Evolutionary conservation across 2,113 vertebrate species (phyloP), one percentile per base, ranked within the genome.

Genomic region (Salminus brasiliensis): DNA sequence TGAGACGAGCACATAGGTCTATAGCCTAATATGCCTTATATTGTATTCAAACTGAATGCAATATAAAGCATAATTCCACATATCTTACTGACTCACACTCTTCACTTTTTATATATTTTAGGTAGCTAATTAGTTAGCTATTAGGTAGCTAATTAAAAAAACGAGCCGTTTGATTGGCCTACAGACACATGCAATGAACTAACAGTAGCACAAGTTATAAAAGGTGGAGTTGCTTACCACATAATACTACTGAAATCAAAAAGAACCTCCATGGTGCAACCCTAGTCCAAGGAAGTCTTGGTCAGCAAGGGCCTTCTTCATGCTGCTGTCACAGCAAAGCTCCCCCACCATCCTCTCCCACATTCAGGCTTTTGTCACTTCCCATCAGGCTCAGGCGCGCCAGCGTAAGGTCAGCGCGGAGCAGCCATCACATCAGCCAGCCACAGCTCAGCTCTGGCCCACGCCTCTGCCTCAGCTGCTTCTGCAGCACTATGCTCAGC

Each of bases 341-440:
- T 76, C 72, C 66, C 18, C 32, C 36, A 34, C 53, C 16, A 47
- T 60, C 45, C 60, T 41, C 74, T 70, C 47, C 23, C 34, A 78
- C 57, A 47, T 62, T 77, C 34, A 68, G 59, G 41, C 65, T 77
- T 80, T 68, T 76, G 72, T 74, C 68, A 66, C 25, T 63, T 79
- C 47, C 60, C 41, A 81, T 83, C 81, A 84, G 71, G 62, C 73
- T 81, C 74, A 74, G n/a, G 11, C 39, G 21, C 59, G 63, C 66
- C 62, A 43, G 49, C 74, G 55, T 82, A 49, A 79, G 71, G 63
- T 80, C 78, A 72, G 41, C 66, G 30, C 57, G 32, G 53, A 63
- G 39, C n/a, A 68, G 53, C 25, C 52, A 29, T 62, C 16, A 79
- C 49, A 9, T 80, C 73, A 76, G 74, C 29, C 71, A 60, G 63